Conservation (phyloP, 2,113 vertebrate species). For the Nothoprocta pentlandii region DNA sequence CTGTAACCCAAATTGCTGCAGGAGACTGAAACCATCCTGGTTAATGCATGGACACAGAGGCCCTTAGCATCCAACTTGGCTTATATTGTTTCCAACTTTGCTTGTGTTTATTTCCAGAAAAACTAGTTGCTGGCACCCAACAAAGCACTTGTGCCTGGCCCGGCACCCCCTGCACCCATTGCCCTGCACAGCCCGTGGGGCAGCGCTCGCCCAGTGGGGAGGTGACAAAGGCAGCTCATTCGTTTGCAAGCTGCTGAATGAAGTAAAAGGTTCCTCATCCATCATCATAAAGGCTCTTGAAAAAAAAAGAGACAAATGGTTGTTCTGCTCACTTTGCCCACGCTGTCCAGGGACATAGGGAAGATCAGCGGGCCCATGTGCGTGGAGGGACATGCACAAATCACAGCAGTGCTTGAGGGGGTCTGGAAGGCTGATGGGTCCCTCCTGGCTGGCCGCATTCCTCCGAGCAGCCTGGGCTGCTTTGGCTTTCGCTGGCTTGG, state of each 20-base stretch:
- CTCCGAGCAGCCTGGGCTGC: neutral
- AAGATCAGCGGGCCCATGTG: conserved; percentile 67
- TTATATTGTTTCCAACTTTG: conserved; percentile 59
- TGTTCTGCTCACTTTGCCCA: conserved; percentile 13
- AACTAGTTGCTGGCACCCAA: conserved; percentile 44
- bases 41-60: conserved; percentile 66
- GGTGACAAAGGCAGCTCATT: conserved; percentile 67
- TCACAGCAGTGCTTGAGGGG: conserved; percentile 75
- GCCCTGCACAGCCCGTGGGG: neutral
- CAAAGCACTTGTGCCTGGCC: neutral
- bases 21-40: conserved; percentile 33
- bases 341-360: neutral
- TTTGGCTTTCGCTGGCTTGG: neutral
- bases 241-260: conserved; percentile 63
- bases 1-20: conserved; percentile 28
- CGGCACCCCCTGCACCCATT: neutral
- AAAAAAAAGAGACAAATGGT: conserved; percentile 44
- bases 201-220: conserved; percentile 22
- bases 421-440: conserved; percentile 70
- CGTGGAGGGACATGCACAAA: conserved; percentile 56
- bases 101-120: conserved; percentile 61
- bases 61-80: conserved; percentile 57
- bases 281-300: conserved; percentile 57
- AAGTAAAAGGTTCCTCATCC: conserved; percentile 65
- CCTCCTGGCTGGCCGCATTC: neutral